Base-by-base conservation (phyloP, 2,113 vertebrate species). In the Macheiramphus alcinus region DNA sequence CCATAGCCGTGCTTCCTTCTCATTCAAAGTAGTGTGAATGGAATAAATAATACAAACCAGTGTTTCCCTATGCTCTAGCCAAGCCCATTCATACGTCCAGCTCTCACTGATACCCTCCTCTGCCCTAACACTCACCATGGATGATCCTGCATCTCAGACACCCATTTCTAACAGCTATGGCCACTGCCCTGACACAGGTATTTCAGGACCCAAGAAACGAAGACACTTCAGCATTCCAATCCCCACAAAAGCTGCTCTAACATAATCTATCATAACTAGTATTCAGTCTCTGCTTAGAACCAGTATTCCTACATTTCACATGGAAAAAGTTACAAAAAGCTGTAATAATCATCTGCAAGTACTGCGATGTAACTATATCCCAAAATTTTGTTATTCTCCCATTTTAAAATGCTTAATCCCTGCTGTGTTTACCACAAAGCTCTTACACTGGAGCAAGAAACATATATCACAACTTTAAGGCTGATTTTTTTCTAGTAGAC, bases 61-160 rank as follows among this genome's bases (percentile, higher is more conserved):
- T 1, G 29, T 23, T 29, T 21, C 18, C 13, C 62, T 20, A 7
- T 9, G 31, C 19, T 55, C 34, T 45, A 22, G 17, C 17, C 2
- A 2, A 36, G 36, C 17, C 87, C 0, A 4, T 14, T 34, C 19
- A 8, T 12, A 38, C 1, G 0, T 7, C 48, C 36, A 43, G 42
- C 80, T 91, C 50, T 45, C 34, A 26, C 22, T 3, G 2, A 32
- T 2, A 11, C 34, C 27, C 26, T n/a, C 8, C 52, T 32, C 70
- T 27, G 70, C 70, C 48, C 56, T 27, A 27, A 13, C 32, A 11
- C 70, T 53, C 48, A 3, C 36, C 4, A 0, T 6, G n/a, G 61
- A 43, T 7, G 23, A 47, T 6, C 13, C 4, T 1, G 3, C 47
- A 13, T 2, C 40, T 63, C 47, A 19, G 67, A 48, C 19, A 23